These are phyloP conservation scores for Chymomyza procnemis DNA, from an alignment of 2,888 invertebrate species.

Conservation along the genomic window DNA sequence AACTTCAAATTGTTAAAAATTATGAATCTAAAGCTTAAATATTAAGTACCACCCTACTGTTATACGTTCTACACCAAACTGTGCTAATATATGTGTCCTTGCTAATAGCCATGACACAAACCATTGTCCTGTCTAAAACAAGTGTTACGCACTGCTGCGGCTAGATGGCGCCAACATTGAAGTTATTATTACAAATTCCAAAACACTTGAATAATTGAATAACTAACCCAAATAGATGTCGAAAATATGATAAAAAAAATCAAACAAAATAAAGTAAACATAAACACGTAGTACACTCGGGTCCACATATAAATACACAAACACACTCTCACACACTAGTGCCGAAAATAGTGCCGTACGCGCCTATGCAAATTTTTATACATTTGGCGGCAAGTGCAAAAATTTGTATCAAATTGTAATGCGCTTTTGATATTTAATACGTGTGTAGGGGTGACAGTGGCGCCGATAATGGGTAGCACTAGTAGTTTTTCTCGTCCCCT, in stretches of 20 bases:
- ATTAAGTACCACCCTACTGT: background rate
- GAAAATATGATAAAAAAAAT: constrained; percentile 52
- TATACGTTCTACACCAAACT: constrained; percentile 7
- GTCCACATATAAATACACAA: constrained; percentile 5
- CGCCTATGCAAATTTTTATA: constrained; percentile 59
- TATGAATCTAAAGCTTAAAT: too few species aligned
- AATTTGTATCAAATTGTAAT: constrained; percentile 15
- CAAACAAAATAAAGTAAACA: constrained; percentile 34
- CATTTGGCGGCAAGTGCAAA: constrained; percentile 60
- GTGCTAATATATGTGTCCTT: background rate
- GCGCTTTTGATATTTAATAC: background rate
- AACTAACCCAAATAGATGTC: constrained; percentile 63
- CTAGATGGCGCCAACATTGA: constrained; percentile 36
- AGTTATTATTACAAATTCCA: constrained; percentile 39
- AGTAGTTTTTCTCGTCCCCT: too few species aligned
- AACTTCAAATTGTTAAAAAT: too few species aligned
- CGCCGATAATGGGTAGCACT: background rate
- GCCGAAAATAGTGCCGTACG: constrained; percentile 59
- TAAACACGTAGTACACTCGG: constrained; percentile 3
- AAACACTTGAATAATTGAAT: constrained; percentile 27
- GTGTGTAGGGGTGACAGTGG: background rate
- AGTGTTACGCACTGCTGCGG: background rate
- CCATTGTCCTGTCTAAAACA: constrained; percentile 24
- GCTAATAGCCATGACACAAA: background rate
- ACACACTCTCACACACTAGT: background rate